These are phyloP conservation scores for Nymphalis io DNA, from an alignment of 1,140 invertebrate genomes.

Conservation along the genomic window DNA sequence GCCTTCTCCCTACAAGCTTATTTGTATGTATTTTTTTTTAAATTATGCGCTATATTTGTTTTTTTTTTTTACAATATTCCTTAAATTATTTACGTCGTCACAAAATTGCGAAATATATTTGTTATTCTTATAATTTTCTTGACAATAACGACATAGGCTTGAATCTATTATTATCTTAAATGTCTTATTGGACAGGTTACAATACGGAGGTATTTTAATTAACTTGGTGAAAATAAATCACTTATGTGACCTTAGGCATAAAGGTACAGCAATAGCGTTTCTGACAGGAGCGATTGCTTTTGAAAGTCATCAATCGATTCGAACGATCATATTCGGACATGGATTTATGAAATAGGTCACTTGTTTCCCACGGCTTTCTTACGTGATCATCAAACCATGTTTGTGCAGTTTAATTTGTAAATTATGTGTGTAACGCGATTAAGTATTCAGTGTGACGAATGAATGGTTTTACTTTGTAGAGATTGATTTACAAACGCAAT, in stretches of 20 bases:
- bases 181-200: not conserved
- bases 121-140: not conserved
- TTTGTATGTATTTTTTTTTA: too few relatives aligned
- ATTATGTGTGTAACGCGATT: constrained; percentile 36
- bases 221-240: not conserved
- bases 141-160: not conserved
- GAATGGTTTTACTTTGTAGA: constrained; percentile 1
- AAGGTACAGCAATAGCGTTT: not conserved
- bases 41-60: too few relatives aligned
- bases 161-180: not conserved
- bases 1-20: too few relatives aligned
- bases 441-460: constrained; percentile 39
- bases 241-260: constrained; percentile 14
- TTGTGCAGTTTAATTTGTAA: constrained; percentile 37
- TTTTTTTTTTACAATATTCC: too few relatives aligned
- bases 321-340: constrained; percentile 19
- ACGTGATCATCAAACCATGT: constrained; percentile 18
- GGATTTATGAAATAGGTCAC: constrained; percentile 32
- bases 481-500: not conserved
- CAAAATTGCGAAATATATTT: too few relatives aligned
- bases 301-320: constrained; percentile 30
- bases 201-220: not conserved
- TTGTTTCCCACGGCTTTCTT: constrained; percentile 36
- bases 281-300: constrained; percentile 18
- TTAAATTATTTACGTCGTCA: too few relatives aligned